Base-by-base conservation (phyloP, 2,888 invertebrate genomes). In the Neoscelio sp. region DNA sequence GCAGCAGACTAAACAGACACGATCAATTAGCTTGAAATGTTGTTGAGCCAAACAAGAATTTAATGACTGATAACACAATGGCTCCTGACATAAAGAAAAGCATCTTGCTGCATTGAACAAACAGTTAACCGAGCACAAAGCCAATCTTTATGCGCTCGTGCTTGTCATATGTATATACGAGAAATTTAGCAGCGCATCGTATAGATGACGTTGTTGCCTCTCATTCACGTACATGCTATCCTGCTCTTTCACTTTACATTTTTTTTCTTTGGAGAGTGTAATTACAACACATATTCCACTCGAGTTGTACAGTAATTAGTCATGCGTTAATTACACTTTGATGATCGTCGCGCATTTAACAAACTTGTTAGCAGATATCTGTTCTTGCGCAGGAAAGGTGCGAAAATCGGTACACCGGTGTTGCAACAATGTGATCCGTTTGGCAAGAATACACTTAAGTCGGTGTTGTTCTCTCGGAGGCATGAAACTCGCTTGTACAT, bases 321-420 rank as follows among this genome's bases (percentile, higher is more conserved):
- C 73, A 52, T 46, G 67, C 67, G 73, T 78, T 73, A 78, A 67
- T 73, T 73, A 38, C 42, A 17, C 73, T 67, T 67, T 62, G 73
- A 78, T 73, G 67, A 67, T 56, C 48, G 62, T 56, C 13, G 73
- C 62, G 18, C 74, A 58, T 74, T 65, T 65, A 26, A 58, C 65
- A 58, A 74, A 74, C 74, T 65, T 65, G 65, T 74, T 74, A 74
- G 65, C 74, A 50, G 65, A 50, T 65, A 42, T 48, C 54, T 15
- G 54, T 28, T 35, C 62, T 26, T 44, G 71, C 60, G 35, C 42
- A 50, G 52, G 64, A 28, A 40, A 73, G 71, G 73, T 64, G 64
- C 73, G 23, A 73, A 73, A 64, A 64, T 62, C 56, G 65, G 73
- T 65, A 64, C 65, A 65, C 35, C 54, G 54, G 46, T 73, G 73